Evolutionary conservation across 2,888 invertebrate species (phyloP).

Genomic region (Eulithis prunata): DNA sequence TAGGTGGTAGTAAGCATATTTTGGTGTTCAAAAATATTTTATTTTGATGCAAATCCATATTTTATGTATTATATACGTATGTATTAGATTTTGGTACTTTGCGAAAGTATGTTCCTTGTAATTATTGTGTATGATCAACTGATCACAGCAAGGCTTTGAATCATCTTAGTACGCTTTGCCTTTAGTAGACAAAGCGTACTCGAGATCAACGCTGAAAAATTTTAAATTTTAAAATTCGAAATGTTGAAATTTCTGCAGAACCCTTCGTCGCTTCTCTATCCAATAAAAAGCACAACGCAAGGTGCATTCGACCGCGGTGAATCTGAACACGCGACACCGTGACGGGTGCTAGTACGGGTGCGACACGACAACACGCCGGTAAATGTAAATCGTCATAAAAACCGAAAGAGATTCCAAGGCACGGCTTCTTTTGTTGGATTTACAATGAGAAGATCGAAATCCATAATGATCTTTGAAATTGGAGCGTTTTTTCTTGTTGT

Average conservation of each 20-base stretch:
- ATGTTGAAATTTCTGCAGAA: slow-evolving; percentile 45
- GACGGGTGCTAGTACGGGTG: slow-evolving; percentile 61
- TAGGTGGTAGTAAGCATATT: too few relatives aligned
- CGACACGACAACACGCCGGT: slow-evolving; percentile 60
- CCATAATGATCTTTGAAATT: slow-evolving; percentile 25
- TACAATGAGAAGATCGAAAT: slow-evolving; percentile 15
- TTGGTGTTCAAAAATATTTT: too few relatives aligned
- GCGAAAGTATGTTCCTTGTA: too few relatives aligned
- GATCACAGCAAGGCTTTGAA: too few relatives aligned
- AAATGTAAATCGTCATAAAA: slow-evolving; percentile 39
- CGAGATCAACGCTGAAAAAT: too few relatives aligned
- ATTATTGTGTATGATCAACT: too few relatives aligned
- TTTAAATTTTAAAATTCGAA: too few relatives aligned
- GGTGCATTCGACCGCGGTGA: slow-evolving; percentile 74
- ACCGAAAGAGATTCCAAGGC: slow-evolving; percentile 12
- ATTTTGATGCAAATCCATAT: too few relatives aligned
- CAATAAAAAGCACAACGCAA: slow-evolving; percentile 60
- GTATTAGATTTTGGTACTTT: too few relatives aligned
- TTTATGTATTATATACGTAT: too few relatives aligned
- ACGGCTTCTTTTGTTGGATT: slow-evolving; percentile 11
- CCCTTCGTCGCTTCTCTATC: slow-evolving; percentile 44
- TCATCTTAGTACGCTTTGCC: too few relatives aligned
- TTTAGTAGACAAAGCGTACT: too few relatives aligned
- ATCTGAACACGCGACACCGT: slow-evolving; percentile 79
- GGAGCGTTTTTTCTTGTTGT: slow-evolving; percentile 5